Evolutionary conservation across 2,113 vertebrate species (phyloP).

Genomic region (Delphinus delphis): DNA sequence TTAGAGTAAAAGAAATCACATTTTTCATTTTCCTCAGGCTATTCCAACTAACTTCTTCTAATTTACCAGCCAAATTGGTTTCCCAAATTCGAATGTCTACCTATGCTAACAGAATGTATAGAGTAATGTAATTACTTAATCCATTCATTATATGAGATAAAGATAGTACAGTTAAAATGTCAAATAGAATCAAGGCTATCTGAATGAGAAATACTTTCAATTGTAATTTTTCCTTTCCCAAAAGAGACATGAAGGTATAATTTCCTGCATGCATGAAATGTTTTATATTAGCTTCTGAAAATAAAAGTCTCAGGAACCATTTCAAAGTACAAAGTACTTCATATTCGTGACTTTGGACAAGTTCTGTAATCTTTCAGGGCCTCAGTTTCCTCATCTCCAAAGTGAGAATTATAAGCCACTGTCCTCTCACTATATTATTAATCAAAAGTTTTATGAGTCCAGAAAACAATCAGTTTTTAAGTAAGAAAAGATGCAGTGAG

Average conservation of each 20-base stretch:
- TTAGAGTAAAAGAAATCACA: constrained; percentile 39
- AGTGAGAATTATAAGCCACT: neutral
- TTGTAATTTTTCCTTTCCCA: constrained; percentile 58
- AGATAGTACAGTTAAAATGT: constrained; percentile 69
- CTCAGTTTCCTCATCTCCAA: neutral
- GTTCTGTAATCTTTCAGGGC: neutral
- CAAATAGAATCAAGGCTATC: constrained; percentile 58
- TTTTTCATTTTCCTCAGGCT: constrained; percentile 68
- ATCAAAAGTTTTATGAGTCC: neutral
- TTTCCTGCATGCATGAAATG: constrained; percentile 40
- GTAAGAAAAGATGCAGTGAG: neutral
- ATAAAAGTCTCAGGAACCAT: constrained; percentile 16
- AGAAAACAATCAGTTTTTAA: neutral
- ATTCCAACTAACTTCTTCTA: constrained; percentile 48
- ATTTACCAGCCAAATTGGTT: constrained; percentile 68
- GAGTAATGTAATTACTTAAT: constrained; percentile 65
- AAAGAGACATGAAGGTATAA: constrained; percentile 53
- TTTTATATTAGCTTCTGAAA: constrained; percentile 35
- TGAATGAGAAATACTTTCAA: constrained; percentile 63
- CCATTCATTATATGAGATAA: constrained; percentile 63
- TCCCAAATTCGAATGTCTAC: constrained; percentile 64
- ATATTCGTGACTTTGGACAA: neutral
- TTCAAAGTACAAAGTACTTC: neutral
- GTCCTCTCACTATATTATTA: neutral
- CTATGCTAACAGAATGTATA: constrained; percentile 58